Conservation (phyloP, 2,113 vertebrate genomes). For the Hemichromis elongatus region DNA sequence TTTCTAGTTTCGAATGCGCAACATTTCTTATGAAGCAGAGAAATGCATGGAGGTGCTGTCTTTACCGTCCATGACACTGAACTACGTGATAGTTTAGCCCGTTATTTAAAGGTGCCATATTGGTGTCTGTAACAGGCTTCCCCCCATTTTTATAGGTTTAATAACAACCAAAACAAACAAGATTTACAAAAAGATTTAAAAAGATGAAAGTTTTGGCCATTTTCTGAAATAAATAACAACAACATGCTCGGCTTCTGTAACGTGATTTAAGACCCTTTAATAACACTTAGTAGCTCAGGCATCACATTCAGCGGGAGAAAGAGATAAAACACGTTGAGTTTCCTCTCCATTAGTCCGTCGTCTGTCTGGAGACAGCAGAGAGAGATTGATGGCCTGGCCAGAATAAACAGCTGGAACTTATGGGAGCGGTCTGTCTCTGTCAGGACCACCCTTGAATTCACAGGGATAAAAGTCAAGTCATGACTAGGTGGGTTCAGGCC, state of each 20-base stretch:
- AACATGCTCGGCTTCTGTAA: neutral
- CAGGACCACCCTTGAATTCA: constrained; percentile 34
- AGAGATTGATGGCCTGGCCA: constrained; percentile 43
- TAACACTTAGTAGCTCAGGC: constrained; percentile 28
- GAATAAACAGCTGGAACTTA: constrained; percentile 67
- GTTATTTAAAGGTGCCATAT: neutral
- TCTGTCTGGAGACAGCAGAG: constrained; percentile 30
- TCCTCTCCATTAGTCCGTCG: constrained; percentile 59
- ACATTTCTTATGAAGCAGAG: neutral
- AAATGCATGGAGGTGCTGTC: neutral
- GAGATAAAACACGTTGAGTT: constrained; percentile 37
- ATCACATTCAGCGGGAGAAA: constrained; percentile 39
- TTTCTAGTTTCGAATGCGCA: neutral
- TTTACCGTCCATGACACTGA: neutral
- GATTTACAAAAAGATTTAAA: neutral
- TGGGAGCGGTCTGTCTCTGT: constrained; percentile 49
- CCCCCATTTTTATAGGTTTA: neutral
- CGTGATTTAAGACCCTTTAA: constrained; percentile 21
- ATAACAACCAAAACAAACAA: neutral
- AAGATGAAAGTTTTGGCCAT: neutral
- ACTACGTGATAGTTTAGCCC: rapidly evolving
- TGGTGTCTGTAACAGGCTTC: neutral
- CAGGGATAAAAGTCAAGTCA: constrained; percentile 25
- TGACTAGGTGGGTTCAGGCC: constrained; percentile 2
- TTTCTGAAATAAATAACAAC: neutral